phyloP scores from a whole-genome alignment of 2,888 invertebrate genomes.

The Nymphalis polychloros region DNA sequence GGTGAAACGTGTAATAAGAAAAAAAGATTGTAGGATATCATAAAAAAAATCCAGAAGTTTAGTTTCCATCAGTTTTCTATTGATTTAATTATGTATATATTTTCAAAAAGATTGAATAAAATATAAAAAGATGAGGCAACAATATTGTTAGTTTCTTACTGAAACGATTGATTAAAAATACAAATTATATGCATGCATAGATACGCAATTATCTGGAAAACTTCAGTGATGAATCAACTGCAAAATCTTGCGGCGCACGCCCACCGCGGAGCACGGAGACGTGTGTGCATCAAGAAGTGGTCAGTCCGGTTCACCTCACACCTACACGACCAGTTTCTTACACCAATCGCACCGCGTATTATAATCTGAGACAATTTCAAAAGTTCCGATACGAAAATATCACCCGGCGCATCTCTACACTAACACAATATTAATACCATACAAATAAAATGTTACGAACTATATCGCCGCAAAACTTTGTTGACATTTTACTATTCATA shows the following conservation, averaged over 20 bases:
- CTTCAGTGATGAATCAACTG: constrained; percentile 37
- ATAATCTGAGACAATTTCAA: constrained; percentile 38
- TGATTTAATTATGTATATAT: no score
- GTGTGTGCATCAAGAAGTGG: constrained; percentile 48
- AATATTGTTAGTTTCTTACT: no score
- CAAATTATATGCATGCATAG: background rate
- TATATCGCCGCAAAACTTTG: constrained; percentile 7
- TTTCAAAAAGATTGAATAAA: no score
- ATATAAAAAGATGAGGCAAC: no score
- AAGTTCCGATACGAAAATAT: constrained; percentile 32
- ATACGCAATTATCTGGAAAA: constrained; percentile 25
- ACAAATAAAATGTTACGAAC: constrained; percentile 22
- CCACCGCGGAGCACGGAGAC: constrained; percentile 40
- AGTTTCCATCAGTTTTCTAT: no score
- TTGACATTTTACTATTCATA: constrained; percentile 6
- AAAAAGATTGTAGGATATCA: background rate
- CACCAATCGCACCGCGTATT: constrained; percentile 44
- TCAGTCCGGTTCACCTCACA: constrained; percentile 64
- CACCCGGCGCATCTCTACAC: constrained; percentile 27
- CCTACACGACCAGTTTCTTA: constrained; percentile 62
- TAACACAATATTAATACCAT: constrained; percentile 8
- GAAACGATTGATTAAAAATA: no score
- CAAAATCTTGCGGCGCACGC: constrained; percentile 43
- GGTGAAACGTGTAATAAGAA: background rate
- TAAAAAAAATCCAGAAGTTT: background rate